Conservation (phyloP, 2,888 invertebrate species). For the Thalpophila matura region DNA sequence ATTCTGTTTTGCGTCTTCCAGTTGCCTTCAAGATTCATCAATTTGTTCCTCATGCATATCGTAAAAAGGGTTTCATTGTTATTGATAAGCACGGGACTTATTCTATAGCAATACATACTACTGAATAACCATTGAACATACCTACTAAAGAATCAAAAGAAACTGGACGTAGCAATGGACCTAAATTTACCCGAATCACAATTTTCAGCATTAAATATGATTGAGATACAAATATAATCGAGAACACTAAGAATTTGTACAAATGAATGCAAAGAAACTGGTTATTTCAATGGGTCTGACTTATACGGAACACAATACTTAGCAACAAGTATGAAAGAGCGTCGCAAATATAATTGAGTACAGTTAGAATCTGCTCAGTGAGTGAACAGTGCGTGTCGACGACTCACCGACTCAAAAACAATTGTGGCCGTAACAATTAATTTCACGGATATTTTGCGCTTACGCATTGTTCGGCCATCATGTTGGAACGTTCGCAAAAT, state of each 20-base stretch:
- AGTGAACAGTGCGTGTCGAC: slow-evolving; percentile 38
- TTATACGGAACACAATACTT: neutral
- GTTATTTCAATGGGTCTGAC: neutral
- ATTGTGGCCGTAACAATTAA: slow-evolving; percentile 59
- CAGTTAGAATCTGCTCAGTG: slow-evolving; percentile 42
- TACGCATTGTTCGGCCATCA: slow-evolving; percentile 46
- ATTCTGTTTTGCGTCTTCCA: slow-evolving; percentile 1
- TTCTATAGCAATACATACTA: no score
- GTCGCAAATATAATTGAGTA: slow-evolving; percentile 28
- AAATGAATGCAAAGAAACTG: slow-evolving; percentile 5
- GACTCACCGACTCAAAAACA: slow-evolving; percentile 47
- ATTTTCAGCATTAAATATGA: neutral
- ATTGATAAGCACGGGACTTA: no score
- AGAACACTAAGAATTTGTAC: slow-evolving; percentile 6
- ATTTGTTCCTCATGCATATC: no score
- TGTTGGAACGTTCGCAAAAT: slow-evolving; percentile 39
- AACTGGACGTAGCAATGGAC: neutral
- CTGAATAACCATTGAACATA: slow-evolving; percentile 2
- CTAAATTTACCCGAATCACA: neutral
- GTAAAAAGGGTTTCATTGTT: no score
- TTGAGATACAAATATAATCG: slow-evolving; percentile 16
- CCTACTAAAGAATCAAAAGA: neutral
- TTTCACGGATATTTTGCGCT: slow-evolving; percentile 61
- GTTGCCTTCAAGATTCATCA: neutral
- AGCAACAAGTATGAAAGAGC: slow-evolving; percentile 20